Base-by-base conservation (phyloP, 2,113 vertebrate genomes). In the Campylomormyrus tamandua region DNA sequence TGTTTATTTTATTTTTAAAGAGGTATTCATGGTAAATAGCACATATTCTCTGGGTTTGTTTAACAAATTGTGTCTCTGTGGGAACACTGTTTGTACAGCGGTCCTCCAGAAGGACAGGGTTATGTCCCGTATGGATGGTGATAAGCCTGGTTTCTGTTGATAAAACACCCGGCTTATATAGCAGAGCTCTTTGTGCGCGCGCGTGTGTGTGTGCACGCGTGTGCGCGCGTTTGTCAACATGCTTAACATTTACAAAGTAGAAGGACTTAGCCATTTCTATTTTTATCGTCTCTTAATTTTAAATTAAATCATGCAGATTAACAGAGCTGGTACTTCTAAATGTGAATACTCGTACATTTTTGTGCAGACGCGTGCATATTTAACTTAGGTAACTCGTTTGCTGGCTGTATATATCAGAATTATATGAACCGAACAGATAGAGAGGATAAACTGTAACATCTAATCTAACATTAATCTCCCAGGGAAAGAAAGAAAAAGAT, bases 1-100 rank as follows among this genome's bases (percentile, higher is more conserved):
- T 62, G 27, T 88, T 49, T 49, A 11, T 62, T 62, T 90, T 88
- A 66, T 35, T 87, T 90, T 87, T 5, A 21, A 52, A 66, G 46
- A 74, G 58, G 31, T 53, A 45, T 62, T 13, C 62, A 80, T 87
- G n/a, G 49, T 87, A 53, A 53, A 53, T 87, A 53, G 27, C 10
- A 27, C 48, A 19, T 50, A 53, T 35, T 49, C n/a, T 87, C 49
- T 35, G 83, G 56, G 88, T 89, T 62, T 77, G 62, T 80, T 70
- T 83, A 49, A 21, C 24, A 50, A 35, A 52, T 48, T 80, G 48
- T 89, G 88, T 89, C 62, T 89, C 39, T 74, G 62, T 46, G 66
- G 66, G 74, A 52, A 39, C 46, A 80, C 31, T 89, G 74, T 89
- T 52, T 83, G 48, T 39, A 50, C 83, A 84, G 83, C 83, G 24